Conservation (phyloP, 2,113 vertebrate genomes). For the Cygnus buccinator region DNA sequence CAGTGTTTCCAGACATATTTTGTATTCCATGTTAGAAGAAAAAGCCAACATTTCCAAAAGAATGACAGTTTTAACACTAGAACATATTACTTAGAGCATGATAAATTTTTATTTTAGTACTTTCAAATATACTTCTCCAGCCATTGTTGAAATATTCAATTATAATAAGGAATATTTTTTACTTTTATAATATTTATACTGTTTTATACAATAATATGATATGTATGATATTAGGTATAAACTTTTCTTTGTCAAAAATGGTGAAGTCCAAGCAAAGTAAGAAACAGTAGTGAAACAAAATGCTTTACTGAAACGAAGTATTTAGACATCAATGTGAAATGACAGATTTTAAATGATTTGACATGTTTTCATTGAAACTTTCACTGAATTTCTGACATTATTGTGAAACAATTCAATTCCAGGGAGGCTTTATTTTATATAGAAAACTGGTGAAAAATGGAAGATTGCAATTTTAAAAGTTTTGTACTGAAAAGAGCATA, state of each 20-base stretch:
- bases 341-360: neutral
- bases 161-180: neutral
- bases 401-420: conserved; percentile 1
- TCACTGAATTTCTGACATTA: neutral
- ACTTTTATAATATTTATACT: neutral
- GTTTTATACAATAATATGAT: neutral
- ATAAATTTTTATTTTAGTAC: neutral
- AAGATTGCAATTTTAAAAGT: neutral
- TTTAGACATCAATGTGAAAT: neutral
- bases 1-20: neutral
- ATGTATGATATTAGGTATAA: neutral
- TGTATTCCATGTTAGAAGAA: neutral
- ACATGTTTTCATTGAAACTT: neutral
- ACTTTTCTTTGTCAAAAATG: neutral
- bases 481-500: neutral
- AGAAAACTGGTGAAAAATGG: neutral
- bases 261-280: neutral
- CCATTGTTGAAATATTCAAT: neutral
- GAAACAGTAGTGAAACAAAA: neutral
- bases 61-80: neutral
- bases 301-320: neutral
- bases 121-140: neutral
- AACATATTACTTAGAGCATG: neutral
- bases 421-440: neutral
- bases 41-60: neutral